Evolutionary conservation across 2,113 vertebrate genomes (phyloP), one percentile per base, ranked within the genome.

Genomic region (Mus spicilegus): DNA sequence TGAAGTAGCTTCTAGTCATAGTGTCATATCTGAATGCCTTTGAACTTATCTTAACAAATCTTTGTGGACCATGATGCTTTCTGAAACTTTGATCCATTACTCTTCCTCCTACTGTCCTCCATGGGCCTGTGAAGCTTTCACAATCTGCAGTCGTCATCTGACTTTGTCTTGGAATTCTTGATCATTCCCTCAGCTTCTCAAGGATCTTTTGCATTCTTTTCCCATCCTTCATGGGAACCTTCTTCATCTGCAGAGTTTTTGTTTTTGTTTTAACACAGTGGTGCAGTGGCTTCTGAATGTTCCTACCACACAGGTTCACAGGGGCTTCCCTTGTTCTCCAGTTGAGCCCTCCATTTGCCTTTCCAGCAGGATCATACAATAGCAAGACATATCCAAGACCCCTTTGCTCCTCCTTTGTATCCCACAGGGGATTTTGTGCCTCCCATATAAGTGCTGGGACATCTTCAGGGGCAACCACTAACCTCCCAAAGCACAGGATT

Each of bases 301-400:
- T 16, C 39, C 56, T 39, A 28, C 86, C 8, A 9, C 0, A 3
- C 9, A 36, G 5, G 2, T 7, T 49, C 1, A 20, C 1, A 1
- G 49, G 13, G 28, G 1, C 17, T 19, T 16, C 56, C 58, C 9
- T 69, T 33, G 2, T 87, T 14, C 30, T 56, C 33, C 19, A 2
- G 7, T 0, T 26, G 84, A n/a, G 26, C 11, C 19, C 11, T 14
- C 5, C 7, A 46, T 22, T 42, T 33, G 22, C 46, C n/a, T 84
- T 63, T 49, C 36, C 9, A 61, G 12, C 4, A 22, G 46, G 33
- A 70, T 69, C 61, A 9, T 13, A 49, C 39, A 67, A 33, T 67
- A 49, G 67, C 33, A 10, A 63, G 22, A n/a, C 10, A 54, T 1
- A 5, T 30, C 58, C 2, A 1, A 8, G 39, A 19, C 56, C 63